Evolutionary conservation across 1,140 invertebrate genomes (phyloP).

Genomic region (Cotesia typhae): DNA sequence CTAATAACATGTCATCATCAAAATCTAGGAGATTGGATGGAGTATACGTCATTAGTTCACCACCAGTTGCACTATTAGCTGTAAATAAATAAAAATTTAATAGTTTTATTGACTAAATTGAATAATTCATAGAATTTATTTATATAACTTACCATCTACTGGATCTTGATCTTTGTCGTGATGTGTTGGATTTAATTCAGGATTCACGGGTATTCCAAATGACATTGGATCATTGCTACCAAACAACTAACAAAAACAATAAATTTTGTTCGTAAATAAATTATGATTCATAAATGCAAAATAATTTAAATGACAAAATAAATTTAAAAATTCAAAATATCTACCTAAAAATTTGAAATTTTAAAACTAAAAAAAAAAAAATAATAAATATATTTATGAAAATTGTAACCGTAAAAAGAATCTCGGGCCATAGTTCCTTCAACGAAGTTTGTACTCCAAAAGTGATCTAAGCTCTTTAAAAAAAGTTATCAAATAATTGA

Average conservation of each 20-base stretch:
- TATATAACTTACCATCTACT: conserved; percentile 27
- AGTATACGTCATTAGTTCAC: conserved; percentile 60
- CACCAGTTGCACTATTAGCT: conserved; percentile 45
- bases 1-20: conserved; percentile 56
- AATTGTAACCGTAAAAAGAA: neutral
- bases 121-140: conserved; percentile 29
- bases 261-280: neutral
- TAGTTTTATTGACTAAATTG: neutral
- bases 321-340: neutral
- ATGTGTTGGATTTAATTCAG: conserved; percentile 55
- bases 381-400: neutral
- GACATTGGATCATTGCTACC: conserved; percentile 58
- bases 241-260: conserved; percentile 51
- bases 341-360: neutral
- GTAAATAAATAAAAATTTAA: conserved; percentile 24
- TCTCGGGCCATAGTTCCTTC: neutral
- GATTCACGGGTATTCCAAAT: conserved; percentile 58
- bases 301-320: neutral
- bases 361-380: neutral
- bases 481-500: conserved; percentile 9
- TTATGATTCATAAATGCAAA: conserved; percentile 6
- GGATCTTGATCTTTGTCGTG: conserved; percentile 52
- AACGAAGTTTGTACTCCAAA: neutral
- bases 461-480: neutral
- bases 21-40: conserved; percentile 53